phyloP scores from a whole-genome alignment of 2,113 vertebrate genomes.

The Ciconia boyciana region DNA sequence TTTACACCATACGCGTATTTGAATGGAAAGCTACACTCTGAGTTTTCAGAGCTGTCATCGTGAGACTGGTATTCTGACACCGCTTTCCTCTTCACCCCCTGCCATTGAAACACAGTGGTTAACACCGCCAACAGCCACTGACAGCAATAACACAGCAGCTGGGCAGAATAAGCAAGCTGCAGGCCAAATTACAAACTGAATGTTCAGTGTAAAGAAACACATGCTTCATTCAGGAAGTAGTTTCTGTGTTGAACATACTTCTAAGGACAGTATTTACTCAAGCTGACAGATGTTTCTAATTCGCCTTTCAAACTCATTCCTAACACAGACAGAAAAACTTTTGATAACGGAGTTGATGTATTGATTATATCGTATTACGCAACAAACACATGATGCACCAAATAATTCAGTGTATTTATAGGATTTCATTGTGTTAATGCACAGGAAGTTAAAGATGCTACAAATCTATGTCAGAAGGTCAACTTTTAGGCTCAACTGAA shows the following conservation, averaged over 20 bases:
- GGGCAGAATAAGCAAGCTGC: not conserved
- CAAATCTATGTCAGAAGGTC: not conserved
- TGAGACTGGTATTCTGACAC: conserved; percentile 78
- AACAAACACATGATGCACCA: not conserved
- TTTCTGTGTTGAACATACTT: not conserved
- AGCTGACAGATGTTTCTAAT: not conserved
- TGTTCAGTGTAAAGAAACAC: not conserved
- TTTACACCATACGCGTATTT: conserved; percentile 88
- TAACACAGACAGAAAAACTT: not conserved
- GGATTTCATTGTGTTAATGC: accelerated
- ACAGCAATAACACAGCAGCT: not conserved
- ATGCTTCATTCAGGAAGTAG: not conserved
- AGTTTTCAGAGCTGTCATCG: conserved; percentile 72
- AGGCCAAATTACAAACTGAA: not conserved
- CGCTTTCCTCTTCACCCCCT: conserved; percentile 90
- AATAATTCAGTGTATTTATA: not conserved
- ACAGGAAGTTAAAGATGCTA: not conserved
- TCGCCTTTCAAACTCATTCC: not conserved
- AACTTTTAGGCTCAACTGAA: not conserved
- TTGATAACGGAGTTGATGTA: not conserved
- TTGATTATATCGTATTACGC: not conserved
- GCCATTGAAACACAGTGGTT: conserved; percentile 17
- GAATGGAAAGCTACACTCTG: conserved; percentile 83
- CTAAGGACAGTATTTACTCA: not conserved
- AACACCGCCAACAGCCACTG: not conserved